Evolutionary conservation across 2,113 vertebrate genomes (phyloP).

Genomic region (Orthonyx spaldingii): DNA sequence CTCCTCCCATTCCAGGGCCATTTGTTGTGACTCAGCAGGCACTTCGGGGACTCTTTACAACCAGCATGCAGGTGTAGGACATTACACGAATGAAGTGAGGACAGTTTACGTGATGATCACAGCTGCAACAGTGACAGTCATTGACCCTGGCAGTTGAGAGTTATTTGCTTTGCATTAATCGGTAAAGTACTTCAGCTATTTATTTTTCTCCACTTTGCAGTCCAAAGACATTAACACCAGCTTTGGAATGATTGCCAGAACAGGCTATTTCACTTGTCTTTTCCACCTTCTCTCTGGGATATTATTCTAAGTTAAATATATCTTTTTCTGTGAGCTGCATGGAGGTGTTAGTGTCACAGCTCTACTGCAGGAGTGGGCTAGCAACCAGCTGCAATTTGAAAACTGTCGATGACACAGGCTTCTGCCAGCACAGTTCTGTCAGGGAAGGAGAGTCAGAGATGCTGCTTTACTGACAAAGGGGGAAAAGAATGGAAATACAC

Average conservation of each 20-base stretch:
- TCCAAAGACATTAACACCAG: constrained; percentile 15
- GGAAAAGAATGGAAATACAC: not conserved
- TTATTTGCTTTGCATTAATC: constrained; percentile 52
- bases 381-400: constrained; percentile 2
- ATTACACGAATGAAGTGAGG: constrained; percentile 26
- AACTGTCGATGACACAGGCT: not conserved
- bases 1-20: not conserved
- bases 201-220: constrained; percentile 35
- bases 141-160: constrained; percentile 40
- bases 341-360: not conserved
- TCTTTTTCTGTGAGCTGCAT: not conserved
- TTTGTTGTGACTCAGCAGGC: constrained; percentile 27
- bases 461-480: not conserved
- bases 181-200: constrained; percentile 34
- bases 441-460: not conserved
- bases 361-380: not conserved
- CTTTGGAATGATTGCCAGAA: constrained; percentile 31
- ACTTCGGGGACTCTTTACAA: constrained; percentile 10
- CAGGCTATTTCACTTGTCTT: constrained; percentile 6
- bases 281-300: not conserved
- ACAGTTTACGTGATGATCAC: not conserved
- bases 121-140: constrained; percentile 44
- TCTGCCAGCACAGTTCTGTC: not conserved
- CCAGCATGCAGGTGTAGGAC: constrained; percentile 27
- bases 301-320: constrained; percentile 19